These are phyloP conservation scores for Epinephelus coioides DNA, from an alignment of 2,797 vertebrate species.

Conservation along the genomic window DNA sequence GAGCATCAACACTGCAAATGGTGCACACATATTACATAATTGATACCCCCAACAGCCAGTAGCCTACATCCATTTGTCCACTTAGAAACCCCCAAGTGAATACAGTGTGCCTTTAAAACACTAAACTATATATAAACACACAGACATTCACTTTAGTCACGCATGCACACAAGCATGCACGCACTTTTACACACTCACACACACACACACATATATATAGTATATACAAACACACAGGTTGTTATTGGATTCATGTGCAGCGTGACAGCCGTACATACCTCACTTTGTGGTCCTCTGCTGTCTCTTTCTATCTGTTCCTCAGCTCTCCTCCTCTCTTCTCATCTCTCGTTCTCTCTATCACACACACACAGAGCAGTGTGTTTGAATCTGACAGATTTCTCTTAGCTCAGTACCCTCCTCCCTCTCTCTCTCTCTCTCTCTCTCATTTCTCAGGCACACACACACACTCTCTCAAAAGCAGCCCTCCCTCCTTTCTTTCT, in stretches of 20 bases:
- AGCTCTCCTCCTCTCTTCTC: constrained; percentile 62
- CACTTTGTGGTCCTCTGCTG: constrained; percentile 77
- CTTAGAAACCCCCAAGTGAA: constrained; percentile 53
- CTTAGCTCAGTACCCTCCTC: constrained; percentile 78
- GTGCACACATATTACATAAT: constrained; percentile 83
- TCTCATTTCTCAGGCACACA: constrained; percentile 67
- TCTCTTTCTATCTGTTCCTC: constrained; percentile 65
- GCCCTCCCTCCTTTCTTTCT: constrained; percentile 54
- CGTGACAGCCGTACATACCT: constrained; percentile 83
- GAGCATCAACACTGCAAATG: constrained; percentile 65
- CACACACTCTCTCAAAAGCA: constrained; percentile 76
- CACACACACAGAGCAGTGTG: constrained; percentile 73
- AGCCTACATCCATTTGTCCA: constrained; percentile 72
- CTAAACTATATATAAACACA: constrained; percentile 60
- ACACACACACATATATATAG: constrained; percentile 9
- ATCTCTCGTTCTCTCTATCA: constrained; percentile 58
- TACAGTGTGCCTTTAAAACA: constrained; percentile 46
- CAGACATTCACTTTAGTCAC: constrained; percentile 55
- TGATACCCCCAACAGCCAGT: constrained; percentile 66
- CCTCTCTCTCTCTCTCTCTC: constrained; percentile 53
- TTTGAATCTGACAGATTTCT: constrained; percentile 88
- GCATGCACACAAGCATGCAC: constrained; percentile 40
- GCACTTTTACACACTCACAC: constrained; percentile 38
- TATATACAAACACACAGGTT: constrained; percentile 48
- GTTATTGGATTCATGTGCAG: constrained; percentile 42